These are phyloP conservation scores for Arion vulgaris DNA, from an alignment of 1,140 invertebrate species.

Conservation along the genomic window DNA sequence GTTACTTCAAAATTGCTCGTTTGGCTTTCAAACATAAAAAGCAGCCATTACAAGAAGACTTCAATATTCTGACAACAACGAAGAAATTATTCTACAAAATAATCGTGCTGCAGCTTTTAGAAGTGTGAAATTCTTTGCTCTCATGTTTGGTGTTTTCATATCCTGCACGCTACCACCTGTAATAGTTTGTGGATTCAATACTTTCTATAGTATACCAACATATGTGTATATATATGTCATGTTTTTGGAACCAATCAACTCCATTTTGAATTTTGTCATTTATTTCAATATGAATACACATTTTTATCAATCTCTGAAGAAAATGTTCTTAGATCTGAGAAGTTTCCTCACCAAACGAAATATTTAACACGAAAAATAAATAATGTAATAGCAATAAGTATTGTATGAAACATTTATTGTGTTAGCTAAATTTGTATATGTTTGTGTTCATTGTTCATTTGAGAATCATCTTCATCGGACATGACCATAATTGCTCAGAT, in stretches of 20 bases:
- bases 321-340: background rate
- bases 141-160: slow-evolving; percentile 3
- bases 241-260: background rate
- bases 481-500: too few species aligned
- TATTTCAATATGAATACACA: background rate
- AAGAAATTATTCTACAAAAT: background rate
- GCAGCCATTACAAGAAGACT: background rate
- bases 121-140: slow-evolving; percentile 4
- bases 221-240: background rate
- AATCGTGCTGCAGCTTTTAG: background rate
- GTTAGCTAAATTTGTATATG: too few species aligned
- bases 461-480: too few species aligned
- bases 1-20: background rate
- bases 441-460: too few species aligned
- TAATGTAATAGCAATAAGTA: too few species aligned
- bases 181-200: background rate
- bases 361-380: too few species aligned
- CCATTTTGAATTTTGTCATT: background rate
- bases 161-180: background rate
- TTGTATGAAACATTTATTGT: too few species aligned
- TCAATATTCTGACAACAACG: background rate
- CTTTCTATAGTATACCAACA: background rate
- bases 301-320: background rate
- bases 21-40: slow-evolving; percentile 1
- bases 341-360: background rate